Evolutionary conservation across 2,888 invertebrate genomes (phyloP), one percentile per base, ranked within the genome.

Genomic region (Ptilodon capucinus): DNA sequence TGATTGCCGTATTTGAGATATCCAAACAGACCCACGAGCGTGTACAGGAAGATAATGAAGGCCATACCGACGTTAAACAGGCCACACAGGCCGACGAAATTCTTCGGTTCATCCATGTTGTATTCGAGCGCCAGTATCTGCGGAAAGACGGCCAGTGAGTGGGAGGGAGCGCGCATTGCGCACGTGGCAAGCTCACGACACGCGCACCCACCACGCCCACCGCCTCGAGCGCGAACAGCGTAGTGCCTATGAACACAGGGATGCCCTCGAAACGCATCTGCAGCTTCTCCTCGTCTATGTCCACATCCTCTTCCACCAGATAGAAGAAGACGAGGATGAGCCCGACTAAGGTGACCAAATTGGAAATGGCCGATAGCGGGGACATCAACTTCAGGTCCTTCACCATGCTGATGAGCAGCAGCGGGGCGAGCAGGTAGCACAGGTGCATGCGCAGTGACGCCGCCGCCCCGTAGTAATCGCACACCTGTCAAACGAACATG

Each of bases 91-190:
- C 95, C 95, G 0, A 94, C 93, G 82, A 98, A 98, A 14, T 92
- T 90, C 63, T 93, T 92, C 0, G 98, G 97, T 0, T 94, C 91
- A 71, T 95, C 95, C 97, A 99, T 97, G 76, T 97, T 96, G 79
- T 98, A 98, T 81, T 98, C 97, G 60, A 99, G 81, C 0, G 98
- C 97, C 78, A 98, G 91, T 17, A 98, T 94, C 97, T 97, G 68
- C 14, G 39, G 44, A 39, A 9, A 32, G 23, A 9, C 6, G 30
- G 25, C 13, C 18, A 9, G n/a, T 4, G 2, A 0, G 8, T 6
- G 1, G 13, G n/a, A 21, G 17, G 18, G 1, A 9, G 18, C 28
- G 25, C 6, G 5, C 8, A 4, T 1, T 8, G 23, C 13, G 11
- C 21, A n/a, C 43, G 13, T 19, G 13, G 36, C 30, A 18, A 36